Evolutionary conservation across 2,113 vertebrate species (phyloP).

Genomic region (Apeltes quadracus): DNA sequence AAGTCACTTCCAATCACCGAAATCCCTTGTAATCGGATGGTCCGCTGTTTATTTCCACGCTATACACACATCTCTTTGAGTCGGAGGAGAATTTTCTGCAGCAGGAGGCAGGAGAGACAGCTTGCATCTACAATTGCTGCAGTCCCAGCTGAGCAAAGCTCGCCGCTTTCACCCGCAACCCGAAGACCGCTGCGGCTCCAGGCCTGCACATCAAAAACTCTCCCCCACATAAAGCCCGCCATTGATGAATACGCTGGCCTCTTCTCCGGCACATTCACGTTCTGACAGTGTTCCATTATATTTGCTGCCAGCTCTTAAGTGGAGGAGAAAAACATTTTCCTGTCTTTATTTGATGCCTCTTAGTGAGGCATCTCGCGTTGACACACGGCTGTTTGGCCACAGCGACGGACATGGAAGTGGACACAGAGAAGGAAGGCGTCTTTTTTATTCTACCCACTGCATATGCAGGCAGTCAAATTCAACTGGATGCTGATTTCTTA

Average conservation of each 20-base stretch:
- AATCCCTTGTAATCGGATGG: slow-evolving; percentile 18
- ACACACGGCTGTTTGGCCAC: slow-evolving; percentile 41
- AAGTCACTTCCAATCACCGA: slow-evolving; percentile 19
- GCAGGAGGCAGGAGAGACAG: slow-evolving; percentile 56
- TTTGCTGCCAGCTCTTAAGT: slow-evolving; percentile 75
- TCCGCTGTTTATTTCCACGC: slow-evolving; percentile 1
- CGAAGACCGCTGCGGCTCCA: slow-evolving; percentile 48
- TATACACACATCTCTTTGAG: slow-evolving; percentile 8
- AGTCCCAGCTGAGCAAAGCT: slow-evolving; percentile 73
- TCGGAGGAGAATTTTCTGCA: slow-evolving; percentile 30
- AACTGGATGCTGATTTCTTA: not conserved
- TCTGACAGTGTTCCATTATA: slow-evolving; percentile 78
- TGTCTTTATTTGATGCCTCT: slow-evolving; percentile 75
- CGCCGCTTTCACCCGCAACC: slow-evolving; percentile 64
- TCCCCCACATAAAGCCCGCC: slow-evolving; percentile 73
- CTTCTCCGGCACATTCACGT: slow-evolving; percentile 68
- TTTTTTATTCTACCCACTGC: not conserved
- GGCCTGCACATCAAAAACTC: slow-evolving; percentile 70
- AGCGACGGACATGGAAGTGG: slow-evolving; percentile 22
- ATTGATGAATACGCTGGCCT: slow-evolving; percentile 78
- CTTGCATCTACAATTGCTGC: slow-evolving; percentile 39
- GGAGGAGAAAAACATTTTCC: slow-evolving; percentile 74
- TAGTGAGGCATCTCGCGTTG: slow-evolving; percentile 66
- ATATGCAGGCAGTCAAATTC: not conserved
- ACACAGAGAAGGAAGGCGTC: not conserved